Conservation (phyloP, 1,140 invertebrate genomes). For the Aradophagus sp. region DNA sequence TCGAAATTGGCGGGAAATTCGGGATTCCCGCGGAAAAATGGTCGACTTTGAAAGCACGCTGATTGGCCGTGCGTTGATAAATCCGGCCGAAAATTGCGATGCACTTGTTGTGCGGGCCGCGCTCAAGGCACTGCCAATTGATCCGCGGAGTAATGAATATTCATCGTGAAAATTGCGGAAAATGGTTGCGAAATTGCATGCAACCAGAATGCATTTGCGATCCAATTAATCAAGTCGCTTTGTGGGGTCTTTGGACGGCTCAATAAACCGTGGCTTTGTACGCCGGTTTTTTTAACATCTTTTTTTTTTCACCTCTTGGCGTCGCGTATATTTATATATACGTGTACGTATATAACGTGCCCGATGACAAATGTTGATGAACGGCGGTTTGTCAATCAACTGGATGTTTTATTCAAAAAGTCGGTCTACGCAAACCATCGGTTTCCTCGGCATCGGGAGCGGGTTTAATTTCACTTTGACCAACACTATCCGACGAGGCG, state of each 20-base stretch:
- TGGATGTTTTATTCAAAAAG: conserved; percentile 57
- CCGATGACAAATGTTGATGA: conserved; percentile 51
- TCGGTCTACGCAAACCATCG: conserved; percentile 53
- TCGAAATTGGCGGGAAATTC: too few relatives aligned
- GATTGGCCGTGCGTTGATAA: too few relatives aligned
- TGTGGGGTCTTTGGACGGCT: conserved; percentile 22
- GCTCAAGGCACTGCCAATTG: conserved; percentile 1
- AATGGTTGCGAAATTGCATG: conserved; percentile 19
- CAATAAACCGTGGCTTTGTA: conserved; percentile 22
- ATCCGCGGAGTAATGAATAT: conserved; percentile 10
- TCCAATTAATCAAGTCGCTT: conserved; percentile 29
- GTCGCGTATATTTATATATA: too few relatives aligned
- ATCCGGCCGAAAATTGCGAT: too few relatives aligned
- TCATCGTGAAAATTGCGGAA: conserved; percentile 16
- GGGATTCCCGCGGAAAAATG: too few relatives aligned
- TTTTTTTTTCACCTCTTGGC: conserved; percentile 13
- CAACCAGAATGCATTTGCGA: conserved; percentile 4
- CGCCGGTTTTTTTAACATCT: background rate
- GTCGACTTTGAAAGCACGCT: too few relatives aligned
- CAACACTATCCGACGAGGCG: conserved; percentile 50
- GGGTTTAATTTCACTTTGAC: conserved; percentile 58
- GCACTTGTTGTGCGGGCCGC: too few relatives aligned
- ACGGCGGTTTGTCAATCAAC: conserved; percentile 54
- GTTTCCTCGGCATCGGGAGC: conserved; percentile 51
- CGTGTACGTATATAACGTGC: conserved; percentile 19